Base-by-base conservation (phyloP, 2,888 invertebrate species). In the Cyaniris semiargus region DNA sequence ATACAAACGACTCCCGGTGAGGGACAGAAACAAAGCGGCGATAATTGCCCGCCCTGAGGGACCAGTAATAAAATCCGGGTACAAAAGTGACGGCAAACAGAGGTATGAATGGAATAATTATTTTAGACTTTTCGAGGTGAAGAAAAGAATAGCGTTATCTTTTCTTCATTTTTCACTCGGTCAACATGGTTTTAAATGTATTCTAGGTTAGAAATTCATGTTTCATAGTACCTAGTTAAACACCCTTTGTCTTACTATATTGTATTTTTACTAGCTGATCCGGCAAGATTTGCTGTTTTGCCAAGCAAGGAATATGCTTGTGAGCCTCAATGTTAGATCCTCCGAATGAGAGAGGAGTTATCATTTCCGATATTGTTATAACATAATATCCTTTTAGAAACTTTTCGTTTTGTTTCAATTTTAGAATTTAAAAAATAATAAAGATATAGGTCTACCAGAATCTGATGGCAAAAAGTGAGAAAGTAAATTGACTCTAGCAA, bases 51-150 rank as follows among this genome's bases (percentile, higher is more conserved):
- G 44, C 72, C 38, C 72, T 44, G n/a, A 44, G 38, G 72, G 72
- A 72, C 21, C 31, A 44, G 21, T 72, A 23, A 72, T 72, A 72
- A 44, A 66, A 72, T 44, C 72, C 13, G 21, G 44, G 44, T n/a
- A 44, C 72, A 44, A 72, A 72, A 72, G 44, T 72, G 18, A 44
- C 13, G 44, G 44, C 21, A 72, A 72, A 38, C 44, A 72, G 72
- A 21, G 44, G 21, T 44, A 44, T 44, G 44, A 72, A 72, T 44
- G 72, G 44, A 13, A 44, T 72, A 72, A 72, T 72, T 72, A 72
- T 72, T 72, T 44, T 72, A 23, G 72, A 21, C 72, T 21, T 10
- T 66, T 66, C 27, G 66, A 66, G 18, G 66, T 66, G 27, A 27
- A 66, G 66, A 66, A 66, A 18, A 53, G 53, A 53, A 53, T 53